Conservation (phyloP, 2,113 vertebrate species). For the Sinocyclocheilus anophthalmus region DNA sequence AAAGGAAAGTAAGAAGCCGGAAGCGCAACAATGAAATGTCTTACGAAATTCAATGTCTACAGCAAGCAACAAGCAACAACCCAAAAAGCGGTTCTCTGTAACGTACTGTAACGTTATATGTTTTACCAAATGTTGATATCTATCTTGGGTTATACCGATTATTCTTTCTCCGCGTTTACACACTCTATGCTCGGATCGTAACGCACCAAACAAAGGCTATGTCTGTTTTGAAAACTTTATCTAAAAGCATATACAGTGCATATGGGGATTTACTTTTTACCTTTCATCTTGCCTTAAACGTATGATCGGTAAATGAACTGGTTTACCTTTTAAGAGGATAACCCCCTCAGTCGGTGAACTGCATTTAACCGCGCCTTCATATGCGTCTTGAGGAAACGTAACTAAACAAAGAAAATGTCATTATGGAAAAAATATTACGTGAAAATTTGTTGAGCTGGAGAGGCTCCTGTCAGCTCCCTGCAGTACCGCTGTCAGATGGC, state of each 20-base stretch:
- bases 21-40: conserved; percentile 8
- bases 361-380: conserved; percentile 17
- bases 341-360: conserved; percentile 8
- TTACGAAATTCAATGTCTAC: not conserved
- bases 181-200: no score
- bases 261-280: not conserved
- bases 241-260: not conserved
- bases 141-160: not conserved
- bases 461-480: conserved; percentile 63
- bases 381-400: not conserved
- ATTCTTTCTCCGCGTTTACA: not conserved
- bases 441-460: conserved; percentile 55
- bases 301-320: not conserved
- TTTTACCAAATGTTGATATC: not conserved
- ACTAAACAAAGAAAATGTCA: conserved; percentile 52
- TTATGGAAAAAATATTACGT: conserved; percentile 56
- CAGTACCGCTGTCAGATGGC: conserved; percentile 58
- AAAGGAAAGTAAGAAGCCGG: conserved; percentile 2
- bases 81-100: not conserved
- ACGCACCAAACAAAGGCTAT: not conserved
- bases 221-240: not conserved
- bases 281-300: not conserved
- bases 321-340: conserved; percentile 45
- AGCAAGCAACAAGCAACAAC: no score
- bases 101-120: not conserved